Conservation (phyloP, 2,888 invertebrate species). For the Lycaena phlaeas region DNA sequence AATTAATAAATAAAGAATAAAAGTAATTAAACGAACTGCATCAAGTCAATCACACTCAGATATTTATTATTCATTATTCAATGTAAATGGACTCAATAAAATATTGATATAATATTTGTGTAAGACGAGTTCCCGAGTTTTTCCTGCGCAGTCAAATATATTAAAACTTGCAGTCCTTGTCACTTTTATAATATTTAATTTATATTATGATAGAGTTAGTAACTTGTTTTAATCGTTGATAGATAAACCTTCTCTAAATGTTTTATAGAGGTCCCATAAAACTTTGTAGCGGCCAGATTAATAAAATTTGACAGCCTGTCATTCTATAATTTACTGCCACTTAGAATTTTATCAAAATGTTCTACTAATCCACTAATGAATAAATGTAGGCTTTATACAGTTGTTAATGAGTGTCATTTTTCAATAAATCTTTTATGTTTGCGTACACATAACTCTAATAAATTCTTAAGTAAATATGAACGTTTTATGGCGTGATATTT, state of each 20-base stretch:
- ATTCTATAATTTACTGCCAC: constrained; percentile 37
- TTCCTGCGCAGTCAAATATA: not conserved
- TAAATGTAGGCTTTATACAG: constrained; percentile 20
- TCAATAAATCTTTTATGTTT: not conserved
- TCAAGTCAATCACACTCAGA: constrained; percentile 42
- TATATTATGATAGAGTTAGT: constrained; percentile 52
- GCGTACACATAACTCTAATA: constrained; percentile 16
- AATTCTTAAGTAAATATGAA: constrained; percentile 24
- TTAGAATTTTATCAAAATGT: constrained; percentile 29
- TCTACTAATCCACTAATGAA: constrained; percentile 19
- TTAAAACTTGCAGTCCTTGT: constrained; percentile 16
- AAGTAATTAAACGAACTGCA: constrained; percentile 56
- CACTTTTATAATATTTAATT: constrained; percentile 40
- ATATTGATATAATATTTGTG: constrained; percentile 57
- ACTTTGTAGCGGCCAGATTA: constrained; percentile 39
- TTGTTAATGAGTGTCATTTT: constrained; percentile 18
- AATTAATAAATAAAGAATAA: too few relatives aligned
- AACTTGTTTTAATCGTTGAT: constrained; percentile 50
- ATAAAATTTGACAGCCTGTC: constrained; percentile 60
- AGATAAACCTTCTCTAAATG: constrained; percentile 54
- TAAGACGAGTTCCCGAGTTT: too few relatives aligned
- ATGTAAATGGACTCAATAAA: constrained; percentile 53
- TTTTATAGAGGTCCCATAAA: constrained; percentile 64
- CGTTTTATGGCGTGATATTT: constrained; percentile 17
- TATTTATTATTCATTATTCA: constrained; percentile 58